phyloP scores from a whole-genome alignment of 2,113 vertebrate species.

The Protobothrops flavoviridis region DNA sequence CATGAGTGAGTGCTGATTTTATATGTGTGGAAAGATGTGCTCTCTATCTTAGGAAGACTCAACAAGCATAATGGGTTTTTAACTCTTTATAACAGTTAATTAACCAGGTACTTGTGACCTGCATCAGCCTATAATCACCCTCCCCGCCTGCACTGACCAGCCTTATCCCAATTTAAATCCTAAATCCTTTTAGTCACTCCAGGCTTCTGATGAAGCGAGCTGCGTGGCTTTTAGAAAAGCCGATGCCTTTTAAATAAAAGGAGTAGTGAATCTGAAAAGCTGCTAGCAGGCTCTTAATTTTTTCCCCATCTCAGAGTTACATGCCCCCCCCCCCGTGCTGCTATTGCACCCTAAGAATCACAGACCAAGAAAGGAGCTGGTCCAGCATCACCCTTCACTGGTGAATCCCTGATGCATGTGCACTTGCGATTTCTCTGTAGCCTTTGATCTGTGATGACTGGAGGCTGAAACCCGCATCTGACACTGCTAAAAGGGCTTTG shows the following conservation, averaged over 20 bases:
- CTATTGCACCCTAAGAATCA: neutral
- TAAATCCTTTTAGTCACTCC: neutral
- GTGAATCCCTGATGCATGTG: neutral
- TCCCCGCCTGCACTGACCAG: neutral
- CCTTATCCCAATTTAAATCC: neutral
- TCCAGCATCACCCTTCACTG: neutral
- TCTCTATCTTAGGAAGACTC: neutral
- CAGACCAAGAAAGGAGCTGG: neutral
- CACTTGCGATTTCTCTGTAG: neutral
- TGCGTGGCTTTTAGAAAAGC: neutral
- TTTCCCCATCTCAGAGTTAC: fast-evolving
- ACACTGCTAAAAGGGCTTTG: neutral
- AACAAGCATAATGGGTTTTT: neutral
- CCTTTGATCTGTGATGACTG: neutral
- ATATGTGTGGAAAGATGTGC: neutral
- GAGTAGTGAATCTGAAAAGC: neutral
- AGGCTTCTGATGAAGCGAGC: neutral
- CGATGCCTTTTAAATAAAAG: neutral
- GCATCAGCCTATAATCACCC: neutral
- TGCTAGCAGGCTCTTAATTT: neutral
- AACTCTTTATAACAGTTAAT: neutral
- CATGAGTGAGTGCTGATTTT: neutral
- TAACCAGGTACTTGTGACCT: neutral
- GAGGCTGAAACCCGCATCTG: neutral
- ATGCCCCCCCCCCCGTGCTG: neutral